Base-by-base conservation (phyloP, 2,113 vertebrate genomes). In the Pangasianodon gigas region DNA sequence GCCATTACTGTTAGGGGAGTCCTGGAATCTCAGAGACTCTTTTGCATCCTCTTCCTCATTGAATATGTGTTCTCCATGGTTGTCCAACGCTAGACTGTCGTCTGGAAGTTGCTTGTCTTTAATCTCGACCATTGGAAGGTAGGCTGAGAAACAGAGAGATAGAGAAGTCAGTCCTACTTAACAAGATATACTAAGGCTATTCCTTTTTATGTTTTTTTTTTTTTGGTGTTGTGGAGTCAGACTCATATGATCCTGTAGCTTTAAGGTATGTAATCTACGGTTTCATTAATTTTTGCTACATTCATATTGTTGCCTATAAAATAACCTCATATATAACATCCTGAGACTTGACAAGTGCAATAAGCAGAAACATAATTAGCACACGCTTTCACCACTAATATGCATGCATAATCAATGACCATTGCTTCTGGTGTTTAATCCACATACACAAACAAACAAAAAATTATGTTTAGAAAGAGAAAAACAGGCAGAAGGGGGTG, bases 1-100 rank as follows among this genome's bases (percentile, higher is more conserved):
- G 89, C 97, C 97, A 75, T 97, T 98, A 96, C 98, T 99, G 94
- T 97, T 95, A 1, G 98, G 98, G 75, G 98, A 99, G 94, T 98
- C 96, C 95, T 98, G 97, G 94, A 96, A 98, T 95, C 97, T 99
- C 90, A 94, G 97, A 90, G 87, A 96, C 93, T 98, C 97, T 93
- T 95, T 96, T 95, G 94, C 95, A 18, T 98, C 97, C 0, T 97
- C 94, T 29, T 83, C 97, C 21, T 98, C 98, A 87, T 95, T 97
- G 94, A 97, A 97, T 91, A 96, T 91, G 91, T 95, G 98, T 86
- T 98, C 97, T 71, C 95, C 94, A 44, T 97, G 97, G 90, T 97
- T 94, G 89, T 97, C 97, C 94, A 97, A 90, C 89, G 97, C 95
- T 92, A 97, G 96, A 90, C 97, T 97, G 62, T 97, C 97, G 87